Evolutionary conservation across 2,888 invertebrate species (phyloP), one percentile per base, ranked within the genome.

Genomic region (Bugula neritina): DNA sequence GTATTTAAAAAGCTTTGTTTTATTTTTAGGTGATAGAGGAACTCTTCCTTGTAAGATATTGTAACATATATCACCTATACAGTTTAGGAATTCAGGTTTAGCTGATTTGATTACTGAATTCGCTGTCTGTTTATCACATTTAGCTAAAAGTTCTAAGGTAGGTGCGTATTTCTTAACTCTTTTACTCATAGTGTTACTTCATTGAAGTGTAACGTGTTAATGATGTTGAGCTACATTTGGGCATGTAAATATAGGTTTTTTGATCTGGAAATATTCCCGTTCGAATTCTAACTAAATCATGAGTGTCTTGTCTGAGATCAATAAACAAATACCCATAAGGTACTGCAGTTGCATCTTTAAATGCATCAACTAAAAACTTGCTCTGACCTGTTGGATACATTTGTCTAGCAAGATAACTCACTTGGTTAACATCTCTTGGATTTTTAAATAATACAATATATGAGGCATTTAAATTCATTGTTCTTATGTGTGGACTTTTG

Each of bases 301-400:
- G n/a, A n/a, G 57, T 57, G n/a, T 57, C n/a, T n/a, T 57, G 57
- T 57, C 25, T 57, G 3, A 57, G n/a, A 57, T 57, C 57, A 57
- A 57, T 57, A n/a, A 57, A 27, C 25, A 57, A 27, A n/a, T 57
- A 57, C 5, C 57, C 57, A 57, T 57, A 57, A 3, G 5, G 57
- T 23, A 57, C 25, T 13, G 57, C n/a, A 27, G 57, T 57, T 23
- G 57, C 57, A 27, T 57, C 57, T 57, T 27, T 57, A 57, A 57
- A 57, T 57, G 57, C n/a, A 27, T 57, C 57, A 23, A 57, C 25
- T 23, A 57, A 5, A 57, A 57, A 57, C 25, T 57, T 57, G 25
- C 23, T 23, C n/a, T 57, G 57, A 23, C 57, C 57, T n/a, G n/a
- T 13, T 57, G 23, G 23, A 57, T 57, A 57, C 57, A 57, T 57